phyloP scores from a whole-genome alignment of 2,797 vertebrate species.

The Pygocentrus nattereri region DNA sequence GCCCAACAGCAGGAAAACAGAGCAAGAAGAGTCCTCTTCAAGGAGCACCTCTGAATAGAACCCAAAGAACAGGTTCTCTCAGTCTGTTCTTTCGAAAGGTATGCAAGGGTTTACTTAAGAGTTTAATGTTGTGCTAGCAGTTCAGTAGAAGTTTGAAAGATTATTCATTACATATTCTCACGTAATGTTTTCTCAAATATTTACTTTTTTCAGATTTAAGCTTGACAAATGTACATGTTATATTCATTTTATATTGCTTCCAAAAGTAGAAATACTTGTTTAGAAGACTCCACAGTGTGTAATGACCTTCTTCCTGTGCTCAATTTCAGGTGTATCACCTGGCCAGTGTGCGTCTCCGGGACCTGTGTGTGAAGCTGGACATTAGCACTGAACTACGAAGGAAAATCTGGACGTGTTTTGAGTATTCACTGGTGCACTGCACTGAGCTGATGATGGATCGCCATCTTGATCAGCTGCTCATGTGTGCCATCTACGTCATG shows the following conservation, averaged over 20 bases:
- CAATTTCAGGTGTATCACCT: slow-evolving; percentile 91
- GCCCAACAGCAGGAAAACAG: slow-evolving; percentile 69
- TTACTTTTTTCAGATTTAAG: neutral
- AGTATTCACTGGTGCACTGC: slow-evolving; percentile 89
- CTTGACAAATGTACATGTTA: neutral
- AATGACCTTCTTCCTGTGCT: neutral
- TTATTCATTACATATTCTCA: neutral
- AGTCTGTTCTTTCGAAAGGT: slow-evolving; percentile 98
- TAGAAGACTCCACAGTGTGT: neutral
- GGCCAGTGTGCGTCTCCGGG: slow-evolving; percentile 92
- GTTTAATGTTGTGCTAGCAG: neutral
- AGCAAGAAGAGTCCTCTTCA: slow-evolving; percentile 71
- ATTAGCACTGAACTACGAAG: slow-evolving; percentile 88
- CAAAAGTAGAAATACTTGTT: neutral
- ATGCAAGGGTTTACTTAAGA: neutral
- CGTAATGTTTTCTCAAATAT: neutral
- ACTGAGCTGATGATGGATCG: slow-evolving; percentile 90
- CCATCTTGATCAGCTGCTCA: slow-evolving; percentile 95
- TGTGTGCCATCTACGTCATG: slow-evolving; percentile 95
- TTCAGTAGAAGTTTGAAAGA: neutral
- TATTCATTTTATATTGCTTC: neutral
- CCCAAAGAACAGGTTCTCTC: slow-evolving; percentile 89
- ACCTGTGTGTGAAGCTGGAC: slow-evolving; percentile 91
- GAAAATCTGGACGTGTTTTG: slow-evolving; percentile 97
- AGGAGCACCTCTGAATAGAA: slow-evolving; percentile 66